Evolutionary conservation across 2,888 invertebrate species (phyloP), one percentile per base, ranked within the genome.

Genomic region (Crossocerus cetratus): DNA sequence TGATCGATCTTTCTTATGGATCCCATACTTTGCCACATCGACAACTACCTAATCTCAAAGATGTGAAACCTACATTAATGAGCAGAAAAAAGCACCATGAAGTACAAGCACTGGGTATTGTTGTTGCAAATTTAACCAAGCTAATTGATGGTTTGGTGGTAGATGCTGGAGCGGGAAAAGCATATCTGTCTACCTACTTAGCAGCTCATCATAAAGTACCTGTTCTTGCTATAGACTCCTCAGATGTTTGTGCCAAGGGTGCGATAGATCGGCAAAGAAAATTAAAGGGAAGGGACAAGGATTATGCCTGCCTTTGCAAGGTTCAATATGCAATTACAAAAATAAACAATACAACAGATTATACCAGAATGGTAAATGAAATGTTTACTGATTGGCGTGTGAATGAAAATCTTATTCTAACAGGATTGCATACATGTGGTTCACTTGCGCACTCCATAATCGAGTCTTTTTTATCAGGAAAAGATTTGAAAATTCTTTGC

Each of bases 101-200:
- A 92, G 86, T 89, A 53, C 83, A 84, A 67, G 62, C 74, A 21
- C 78, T 89, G 21, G 83, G 88, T 4, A 80, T 79, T 65, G 61
- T 87, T 3, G 65, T 88, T 18, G 78, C 74, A 22, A 65, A 77
- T 71, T 66, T 87, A 18, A 79, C 84, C 20, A 45, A 74, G 21
- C 49, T 72, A 4, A 72, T 83, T 11, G 54, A 66, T 43, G 78
- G 76, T 63, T 75, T 90, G 45, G 80, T 89, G 11, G 86, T 98
- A 16, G 98, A 98, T 87, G 94, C 96, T 54, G 98, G 98, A 0
- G 97, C 97, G 85, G 98, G 98, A 0, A 95, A 96, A 86, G 98
- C 97, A 0, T 96, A 97, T 89, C 91, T 98, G 45, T 95, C 96
- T 0, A 84, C 84, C n/a, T 72, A 83, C 73, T 78, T 98, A 59